Percentiles rank a stretch among this genome's conserved stretches.
phyloP scores from a whole-genome alignment of 2,888 invertebrate species.

The Ramazzottius varieornatus region DNA sequence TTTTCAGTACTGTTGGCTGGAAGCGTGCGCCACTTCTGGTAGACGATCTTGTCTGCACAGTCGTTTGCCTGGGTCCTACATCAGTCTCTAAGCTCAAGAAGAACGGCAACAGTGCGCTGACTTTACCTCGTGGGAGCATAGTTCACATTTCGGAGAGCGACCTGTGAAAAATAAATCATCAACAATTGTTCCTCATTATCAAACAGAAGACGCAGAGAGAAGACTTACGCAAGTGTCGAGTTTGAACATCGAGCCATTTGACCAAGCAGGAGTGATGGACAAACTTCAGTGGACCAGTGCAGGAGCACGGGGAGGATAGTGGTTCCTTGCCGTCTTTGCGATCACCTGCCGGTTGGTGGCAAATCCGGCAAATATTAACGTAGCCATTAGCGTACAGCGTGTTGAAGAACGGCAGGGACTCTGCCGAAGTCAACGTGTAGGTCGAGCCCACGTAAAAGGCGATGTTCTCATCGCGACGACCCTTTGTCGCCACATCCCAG shows the following conservation, averaged over 20 bases:
- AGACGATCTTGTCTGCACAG: no score
- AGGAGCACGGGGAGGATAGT: conserved; percentile 30
- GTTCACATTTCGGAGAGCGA: no score
- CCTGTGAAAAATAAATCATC: no score
- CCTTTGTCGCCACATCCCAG: not conserved
- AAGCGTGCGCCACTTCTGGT: no score
- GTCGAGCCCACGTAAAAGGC: not conserved
- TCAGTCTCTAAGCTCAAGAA: no score
- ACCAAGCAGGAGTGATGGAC: conserved; percentile 29
- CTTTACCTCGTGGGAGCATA: no score
- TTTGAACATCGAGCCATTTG: conserved; percentile 26
- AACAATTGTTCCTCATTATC: no score
- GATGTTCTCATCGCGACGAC: not conserved
- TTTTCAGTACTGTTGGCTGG: no score
- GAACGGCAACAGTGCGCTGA: no score
- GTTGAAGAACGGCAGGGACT: not conserved
- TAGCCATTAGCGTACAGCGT: not conserved
- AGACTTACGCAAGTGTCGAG: conserved; percentile 21
- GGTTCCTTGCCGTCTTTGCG: no score
- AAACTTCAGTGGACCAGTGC: conserved; percentile 28
- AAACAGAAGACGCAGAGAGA: conserved; percentile 27
- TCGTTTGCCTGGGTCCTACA: no score
- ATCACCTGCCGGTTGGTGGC: conserved; percentile 22
- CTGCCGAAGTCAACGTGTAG: not conserved
- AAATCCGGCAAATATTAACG: conserved; percentile 28